These are phyloP conservation scores for Drosophila malerkotliana DNA, from an alignment of 1,140 invertebrate species.

Conservation along the genomic window DNA sequence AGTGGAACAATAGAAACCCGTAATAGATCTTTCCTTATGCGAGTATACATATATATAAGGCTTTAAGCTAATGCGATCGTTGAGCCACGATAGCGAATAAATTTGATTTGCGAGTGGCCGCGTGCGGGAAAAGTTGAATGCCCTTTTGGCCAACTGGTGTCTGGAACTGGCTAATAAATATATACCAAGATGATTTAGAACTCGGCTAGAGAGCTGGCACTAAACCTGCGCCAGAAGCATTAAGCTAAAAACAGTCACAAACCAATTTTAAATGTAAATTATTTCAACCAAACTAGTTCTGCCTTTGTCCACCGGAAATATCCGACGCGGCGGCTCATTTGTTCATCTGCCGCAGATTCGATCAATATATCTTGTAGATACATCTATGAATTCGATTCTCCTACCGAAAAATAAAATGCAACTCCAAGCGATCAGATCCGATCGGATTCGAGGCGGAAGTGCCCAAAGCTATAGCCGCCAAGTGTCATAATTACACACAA, in stretches of 20 bases:
- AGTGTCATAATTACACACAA: conserved; percentile 78
- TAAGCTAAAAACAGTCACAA: conserved; percentile 22
- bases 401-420: conserved; percentile 34
- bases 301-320: conserved; percentile 60
- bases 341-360: conserved; percentile 23
- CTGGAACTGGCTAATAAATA: conserved; percentile 45
- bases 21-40: conserved; percentile 37
- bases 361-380: background rate
- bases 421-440: conserved; percentile 4
- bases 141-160: conserved; percentile 36
- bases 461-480: conserved; percentile 54
- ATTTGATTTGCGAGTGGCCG: conserved; percentile 30
- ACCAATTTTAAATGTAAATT: conserved; percentile 69
- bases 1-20: conserved; percentile 13
- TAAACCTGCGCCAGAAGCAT: conserved; percentile 37
- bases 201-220: conserved; percentile 30
- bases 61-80: conserved; percentile 30
- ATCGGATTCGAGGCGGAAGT: conserved; percentile 54
- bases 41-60: conserved; percentile 7
- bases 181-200: conserved; percentile 67
- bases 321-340: conserved; percentile 28
- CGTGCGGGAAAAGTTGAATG: conserved; percentile 63
- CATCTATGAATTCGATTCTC: background rate
- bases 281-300: conserved; percentile 36
- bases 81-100: conserved; percentile 19